Conservation (phyloP, 2,113 vertebrate genomes). For the Scomber colias region DNA sequence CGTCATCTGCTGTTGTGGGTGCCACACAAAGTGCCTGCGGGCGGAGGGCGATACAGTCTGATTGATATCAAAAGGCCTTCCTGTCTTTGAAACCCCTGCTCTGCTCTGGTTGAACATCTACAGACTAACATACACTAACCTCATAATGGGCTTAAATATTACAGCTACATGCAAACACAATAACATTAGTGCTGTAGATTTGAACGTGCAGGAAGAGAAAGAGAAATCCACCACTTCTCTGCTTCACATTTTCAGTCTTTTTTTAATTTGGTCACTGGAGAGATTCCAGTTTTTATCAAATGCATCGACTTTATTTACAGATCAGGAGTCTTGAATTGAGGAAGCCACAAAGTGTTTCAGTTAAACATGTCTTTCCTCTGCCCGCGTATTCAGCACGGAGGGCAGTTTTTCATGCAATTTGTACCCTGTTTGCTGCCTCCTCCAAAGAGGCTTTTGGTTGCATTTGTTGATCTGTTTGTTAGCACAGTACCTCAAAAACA, state of each 20-base stretch:
- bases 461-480: constrained; percentile 14
- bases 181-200: background rate
- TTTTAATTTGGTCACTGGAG: constrained; percentile 1
- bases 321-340: constrained; percentile 20
- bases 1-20: constrained; percentile 14
- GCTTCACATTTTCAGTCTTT: background rate
- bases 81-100: constrained; percentile 56
- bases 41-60: constrained; percentile 37
- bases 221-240: background rate
- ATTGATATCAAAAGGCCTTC: constrained; percentile 62
- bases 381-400: background rate
- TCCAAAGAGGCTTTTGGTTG: background rate
- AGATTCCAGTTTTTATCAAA: constrained; percentile 19
- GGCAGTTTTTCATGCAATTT: background rate
- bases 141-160: background rate
- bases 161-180: constrained; percentile 34
- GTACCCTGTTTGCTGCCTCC: background rate
- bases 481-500: background rate
- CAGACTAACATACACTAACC: background rate
- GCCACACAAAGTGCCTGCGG: constrained; percentile 31
- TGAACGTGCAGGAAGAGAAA: background rate
- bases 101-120: background rate
- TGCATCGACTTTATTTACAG: constrained; percentile 33
- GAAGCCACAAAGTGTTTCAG: constrained; percentile 27
- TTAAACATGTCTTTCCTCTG: constrained; percentile 52